Base-by-base conservation (phyloP, 2,888 invertebrate species). In the Netelia virgata region DNA sequence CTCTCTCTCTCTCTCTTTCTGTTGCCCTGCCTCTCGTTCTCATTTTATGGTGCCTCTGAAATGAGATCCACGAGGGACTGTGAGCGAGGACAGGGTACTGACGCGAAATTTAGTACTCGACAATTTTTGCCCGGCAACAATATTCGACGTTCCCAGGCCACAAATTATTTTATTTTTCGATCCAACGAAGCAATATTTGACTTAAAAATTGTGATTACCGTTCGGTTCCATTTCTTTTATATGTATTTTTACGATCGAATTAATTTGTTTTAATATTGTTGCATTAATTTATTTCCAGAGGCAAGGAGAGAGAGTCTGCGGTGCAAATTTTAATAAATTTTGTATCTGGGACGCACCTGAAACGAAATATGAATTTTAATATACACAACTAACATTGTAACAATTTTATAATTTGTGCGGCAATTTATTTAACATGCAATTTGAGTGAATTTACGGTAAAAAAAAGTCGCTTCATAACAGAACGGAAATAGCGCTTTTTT, bases 21-120 rank as follows among this genome's bases (percentile, higher is more conserved):
- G 86, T 87, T 86, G 86, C 80, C 68, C 85, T 78, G 84, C 87
- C 87, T 76, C 88, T 53, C 66, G 83, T 87, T 87, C 89, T 89
- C 90, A 90, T 92, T 92, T 93, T 92, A 91, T 93, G 90, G 84
- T 87, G 89, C 89, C 89, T 90, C 92, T 90, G 89, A 91, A 92
- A 92, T 92, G 91, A 92, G 92, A 92, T 91, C 90, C 90, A 91
- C 84, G 86, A 87, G 88, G 87, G 88, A 85, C 59, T 72, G 64
- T 66, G 47, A 79, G 79, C 79, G 66, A 79, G 73, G 73, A 28
- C 28, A 61, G 8, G 10, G 70, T 74, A 76, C 72, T 61, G 41
- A 66, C 53, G 61, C 72, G 64, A 82, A 82, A 82, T 82, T 82
- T 76, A 82, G 61, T 68, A 78, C 70, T 68, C 57, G 57, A 76